Percentiles rank a stretch among this genome's conserved stretches.
These are phyloP conservation scores for Oreocharis arfaki DNA, from an alignment of 2,113 vertebrate genomes.

Conservation along the genomic window DNA sequence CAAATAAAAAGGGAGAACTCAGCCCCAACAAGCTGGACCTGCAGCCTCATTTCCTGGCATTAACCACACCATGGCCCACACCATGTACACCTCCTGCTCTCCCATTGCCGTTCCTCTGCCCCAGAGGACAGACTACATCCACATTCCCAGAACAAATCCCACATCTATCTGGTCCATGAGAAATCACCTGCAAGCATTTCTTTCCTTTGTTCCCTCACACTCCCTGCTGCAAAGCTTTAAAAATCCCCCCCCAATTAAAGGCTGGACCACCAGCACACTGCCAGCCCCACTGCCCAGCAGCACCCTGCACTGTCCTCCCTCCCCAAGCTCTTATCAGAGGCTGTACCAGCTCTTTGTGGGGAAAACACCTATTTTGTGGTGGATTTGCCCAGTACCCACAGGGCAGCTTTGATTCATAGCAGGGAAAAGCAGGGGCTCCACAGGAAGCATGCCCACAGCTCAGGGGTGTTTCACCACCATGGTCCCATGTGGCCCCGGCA, in stretches of 20 bases:
- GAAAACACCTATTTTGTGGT: not conserved
- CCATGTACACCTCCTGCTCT: accelerated
- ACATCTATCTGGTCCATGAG: accelerated
- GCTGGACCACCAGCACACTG: not conserved
- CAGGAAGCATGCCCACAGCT: not conserved
- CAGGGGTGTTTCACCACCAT: accelerated
- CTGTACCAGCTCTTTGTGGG: not conserved
- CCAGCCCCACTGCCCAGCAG: not conserved
- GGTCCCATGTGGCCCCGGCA: not conserved
- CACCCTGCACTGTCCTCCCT: not conserved
- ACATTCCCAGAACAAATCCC: not conserved
- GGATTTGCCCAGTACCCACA: not conserved
- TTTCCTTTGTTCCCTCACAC: not conserved
- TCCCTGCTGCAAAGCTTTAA: not conserved
- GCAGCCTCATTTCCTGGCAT: not conserved
- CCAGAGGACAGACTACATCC: not conserved
- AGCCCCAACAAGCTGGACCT: not conserved
- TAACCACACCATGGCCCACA: not conserved
- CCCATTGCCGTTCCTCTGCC: not conserved
- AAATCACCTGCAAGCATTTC: not conserved
- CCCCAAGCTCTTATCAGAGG: not conserved
- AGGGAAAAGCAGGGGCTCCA: not conserved
- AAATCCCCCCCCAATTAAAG: not conserved
- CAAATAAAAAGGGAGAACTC: not conserved
- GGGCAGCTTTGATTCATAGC: not conserved